Evolutionary conservation across 2,113 vertebrate genomes (phyloP).

Genomic region (Sisor rabdophorus): DNA sequence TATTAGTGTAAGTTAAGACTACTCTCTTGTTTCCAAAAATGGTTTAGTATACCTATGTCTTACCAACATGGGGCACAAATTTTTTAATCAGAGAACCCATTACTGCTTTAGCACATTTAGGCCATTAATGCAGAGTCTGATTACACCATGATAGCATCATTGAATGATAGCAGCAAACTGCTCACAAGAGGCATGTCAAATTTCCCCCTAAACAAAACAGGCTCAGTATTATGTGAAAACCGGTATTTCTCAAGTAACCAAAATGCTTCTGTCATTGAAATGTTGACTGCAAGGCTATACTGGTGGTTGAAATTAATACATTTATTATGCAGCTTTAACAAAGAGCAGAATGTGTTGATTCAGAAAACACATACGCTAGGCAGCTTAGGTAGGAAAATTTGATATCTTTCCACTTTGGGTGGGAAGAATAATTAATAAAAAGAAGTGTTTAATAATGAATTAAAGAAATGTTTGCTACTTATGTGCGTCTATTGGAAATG

Average conservation of each 20-base stretch:
- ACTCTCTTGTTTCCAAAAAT: conserved; percentile 66
- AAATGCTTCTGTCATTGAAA: conserved; percentile 5
- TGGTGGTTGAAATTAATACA: background rate
- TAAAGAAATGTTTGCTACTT: conserved; percentile 33
- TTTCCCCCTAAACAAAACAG: conserved; percentile 25
- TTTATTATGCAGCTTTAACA: background rate
- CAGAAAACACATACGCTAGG: background rate
- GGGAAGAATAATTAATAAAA: no score
- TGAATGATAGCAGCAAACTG: conserved; percentile 59
- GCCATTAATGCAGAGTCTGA: conserved; percentile 67
- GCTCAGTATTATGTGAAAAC: conserved; percentile 22
- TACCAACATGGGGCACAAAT: conserved; percentile 59
- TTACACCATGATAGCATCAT: conserved; percentile 70
- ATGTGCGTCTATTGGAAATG: conserved; percentile 32
- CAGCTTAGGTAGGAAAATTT: background rate
- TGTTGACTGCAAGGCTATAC: conserved; percentile 5
- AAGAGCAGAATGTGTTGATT: conserved; percentile 5
- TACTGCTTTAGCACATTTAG: conserved; percentile 69
- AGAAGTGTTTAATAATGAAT: no score
- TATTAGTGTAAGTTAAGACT: conserved; percentile 61
- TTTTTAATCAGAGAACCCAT: conserved; percentile 71
- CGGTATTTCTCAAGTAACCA: conserved; percentile 25
- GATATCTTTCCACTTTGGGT: background rate
- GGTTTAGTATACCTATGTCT: conserved; percentile 57
- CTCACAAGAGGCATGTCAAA: conserved; percentile 45